Evolutionary conservation across 2,888 invertebrate species (phyloP).

Genomic region (Lamproptera curius): DNA sequence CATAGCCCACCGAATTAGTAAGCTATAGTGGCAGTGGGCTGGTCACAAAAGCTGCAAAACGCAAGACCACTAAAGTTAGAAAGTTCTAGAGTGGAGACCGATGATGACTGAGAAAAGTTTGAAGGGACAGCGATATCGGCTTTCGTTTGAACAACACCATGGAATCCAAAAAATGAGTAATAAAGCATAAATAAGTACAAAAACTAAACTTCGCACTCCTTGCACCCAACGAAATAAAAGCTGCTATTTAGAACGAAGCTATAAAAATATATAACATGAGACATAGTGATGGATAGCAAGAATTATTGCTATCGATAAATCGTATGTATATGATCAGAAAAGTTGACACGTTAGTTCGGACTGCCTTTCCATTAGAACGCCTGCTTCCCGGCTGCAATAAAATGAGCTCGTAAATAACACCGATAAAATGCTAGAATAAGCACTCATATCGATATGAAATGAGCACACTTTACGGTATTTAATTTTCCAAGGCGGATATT

Average conservation of each 20-base stretch:
- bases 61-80: too few relatives aligned
- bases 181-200: background rate
- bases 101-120: too few relatives aligned
- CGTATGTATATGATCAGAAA: background rate
- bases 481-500: too few relatives aligned
- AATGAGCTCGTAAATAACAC: slow-evolving; percentile 10
- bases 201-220: background rate
- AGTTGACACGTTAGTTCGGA: background rate
- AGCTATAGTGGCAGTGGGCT: too few relatives aligned
- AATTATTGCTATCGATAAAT: background rate
- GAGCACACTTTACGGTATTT: background rate
- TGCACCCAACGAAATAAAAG: too few relatives aligned
- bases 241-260: too few relatives aligned
- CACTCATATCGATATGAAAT: background rate
- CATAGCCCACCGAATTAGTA: too few relatives aligned
- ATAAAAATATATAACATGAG: too few relatives aligned
- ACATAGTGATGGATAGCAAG: too few relatives aligned
- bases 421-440: slow-evolving; percentile 2
- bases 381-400: slow-evolving; percentile 9
- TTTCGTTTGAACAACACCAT: background rate
- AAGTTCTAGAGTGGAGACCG: too few relatives aligned
- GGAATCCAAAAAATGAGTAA: background rate
- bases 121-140: too few relatives aligned
- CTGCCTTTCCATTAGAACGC: background rate
- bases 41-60: too few relatives aligned